Percentiles rank a stretch among this genome's conserved stretches.
Conservation (phyloP, 2,113 vertebrate genomes). For the Bungarus multicinctus region DNA sequence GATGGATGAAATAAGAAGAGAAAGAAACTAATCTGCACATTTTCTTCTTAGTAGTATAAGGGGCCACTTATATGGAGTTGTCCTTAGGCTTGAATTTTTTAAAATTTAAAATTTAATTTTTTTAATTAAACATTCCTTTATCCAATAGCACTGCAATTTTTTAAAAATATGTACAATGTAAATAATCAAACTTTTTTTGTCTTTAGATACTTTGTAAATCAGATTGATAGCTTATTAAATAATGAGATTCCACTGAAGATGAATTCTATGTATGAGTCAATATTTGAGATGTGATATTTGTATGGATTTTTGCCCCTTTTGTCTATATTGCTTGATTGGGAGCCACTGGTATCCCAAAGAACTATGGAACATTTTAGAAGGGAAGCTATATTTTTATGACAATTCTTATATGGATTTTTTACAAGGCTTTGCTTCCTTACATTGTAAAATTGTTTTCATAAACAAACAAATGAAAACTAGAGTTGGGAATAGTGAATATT, state of each 20-base stretch:
- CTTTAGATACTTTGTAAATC: constrained; percentile 62
- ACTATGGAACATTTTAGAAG: constrained; percentile 56
- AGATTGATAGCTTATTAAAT: constrained; percentile 52
- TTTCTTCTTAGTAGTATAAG: constrained; percentile 42
- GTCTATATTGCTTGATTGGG: constrained; percentile 48
- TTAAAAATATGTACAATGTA: constrained; percentile 67
- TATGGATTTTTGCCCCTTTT: constrained; percentile 49
- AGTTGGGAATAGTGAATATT: constrained; percentile 49
- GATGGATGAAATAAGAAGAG: constrained; percentile 44
- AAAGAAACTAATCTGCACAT: constrained; percentile 37
- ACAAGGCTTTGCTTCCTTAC: constrained; percentile 40
- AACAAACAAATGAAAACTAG: constrained; percentile 27
- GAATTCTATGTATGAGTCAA: constrained; percentile 45
- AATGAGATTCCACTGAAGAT: constrained; percentile 54
- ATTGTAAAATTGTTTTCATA: constrained; percentile 62
- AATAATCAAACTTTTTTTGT: constrained; percentile 55
- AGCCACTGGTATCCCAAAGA: constrained; percentile 47
- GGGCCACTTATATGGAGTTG: constrained; percentile 49
- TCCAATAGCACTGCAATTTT: constrained; percentile 60
- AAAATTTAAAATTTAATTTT: background rate
- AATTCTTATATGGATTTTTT: constrained; percentile 56
- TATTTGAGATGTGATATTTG: constrained; percentile 67
- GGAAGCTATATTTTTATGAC: constrained; percentile 66
- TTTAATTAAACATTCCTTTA: constrained; percentile 63
- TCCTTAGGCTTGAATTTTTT: constrained; percentile 56